Evolutionary conservation across 2,888 invertebrate genomes (phyloP).

Genomic region (Minunthozetes semirufus): DNA sequence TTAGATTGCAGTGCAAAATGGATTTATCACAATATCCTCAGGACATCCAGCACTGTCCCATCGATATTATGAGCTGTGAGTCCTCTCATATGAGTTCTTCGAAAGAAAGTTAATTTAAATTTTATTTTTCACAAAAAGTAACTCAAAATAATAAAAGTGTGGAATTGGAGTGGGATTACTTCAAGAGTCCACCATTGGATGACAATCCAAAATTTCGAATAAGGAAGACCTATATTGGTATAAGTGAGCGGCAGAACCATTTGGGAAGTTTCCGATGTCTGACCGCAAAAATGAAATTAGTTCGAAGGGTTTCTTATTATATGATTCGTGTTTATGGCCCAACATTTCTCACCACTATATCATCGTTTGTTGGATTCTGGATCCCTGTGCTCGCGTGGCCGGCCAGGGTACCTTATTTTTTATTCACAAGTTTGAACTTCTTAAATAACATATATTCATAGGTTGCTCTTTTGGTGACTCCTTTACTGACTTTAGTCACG

Average conservation of each 20-base stretch:
- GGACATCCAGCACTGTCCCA: conserved; percentile 10
- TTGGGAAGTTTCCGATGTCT: not conserved
- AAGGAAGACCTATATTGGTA: not conserved
- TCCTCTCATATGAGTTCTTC: not conserved
- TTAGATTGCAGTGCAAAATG: conserved; percentile 17
- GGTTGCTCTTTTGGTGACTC: conserved; percentile 55
- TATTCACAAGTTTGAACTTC: too few species aligned
- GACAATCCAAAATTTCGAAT: conserved; percentile 11
- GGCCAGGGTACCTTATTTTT: conserved; percentile 16
- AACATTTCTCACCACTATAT: conserved; percentile 15
- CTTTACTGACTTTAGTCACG: conserved; percentile 60
- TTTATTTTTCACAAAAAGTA: not conserved
- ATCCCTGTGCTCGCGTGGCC: conserved; percentile 31
- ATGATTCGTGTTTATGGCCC: conserved; percentile 33
- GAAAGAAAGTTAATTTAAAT: not conserved
- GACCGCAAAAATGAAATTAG: conserved; percentile 19
- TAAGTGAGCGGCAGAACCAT: not conserved
- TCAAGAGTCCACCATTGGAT: not conserved
- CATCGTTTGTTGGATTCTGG: conserved; percentile 37
- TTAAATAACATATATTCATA: not conserved
- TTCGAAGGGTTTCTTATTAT: conserved; percentile 33
- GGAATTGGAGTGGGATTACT: not conserved
- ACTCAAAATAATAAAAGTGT: not conserved
- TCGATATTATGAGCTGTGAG: conserved; percentile 5
- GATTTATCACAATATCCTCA: conserved; percentile 24